These are phyloP conservation scores for Maniola jurtina DNA, from an alignment of 1,140 invertebrate species.

Conservation along the genomic window DNA sequence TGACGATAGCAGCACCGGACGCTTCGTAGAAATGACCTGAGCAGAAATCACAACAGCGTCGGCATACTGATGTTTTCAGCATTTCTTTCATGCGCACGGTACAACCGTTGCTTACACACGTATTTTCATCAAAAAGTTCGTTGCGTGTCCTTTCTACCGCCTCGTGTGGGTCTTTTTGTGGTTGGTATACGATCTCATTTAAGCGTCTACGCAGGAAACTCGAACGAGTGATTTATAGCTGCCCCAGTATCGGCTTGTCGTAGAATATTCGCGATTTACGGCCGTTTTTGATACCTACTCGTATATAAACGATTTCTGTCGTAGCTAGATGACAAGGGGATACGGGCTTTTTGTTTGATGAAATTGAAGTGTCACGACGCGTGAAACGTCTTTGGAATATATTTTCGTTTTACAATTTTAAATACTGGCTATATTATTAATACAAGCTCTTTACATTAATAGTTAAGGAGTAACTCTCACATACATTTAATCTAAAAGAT, in stretches of 20 bases:
- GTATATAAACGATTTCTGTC: conserved; percentile 37
- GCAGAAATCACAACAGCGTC: too few species aligned
- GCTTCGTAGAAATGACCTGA: too few species aligned
- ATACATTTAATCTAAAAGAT: background rate
- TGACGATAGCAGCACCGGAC: too few species aligned
- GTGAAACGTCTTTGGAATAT: background rate
- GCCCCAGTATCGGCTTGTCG: conserved; percentile 45
- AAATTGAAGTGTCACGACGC: conserved; percentile 44
- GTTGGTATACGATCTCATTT: conserved; percentile 51
- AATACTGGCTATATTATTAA: too few species aligned
- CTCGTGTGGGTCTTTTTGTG: too few species aligned
- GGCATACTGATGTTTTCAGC: too few species aligned
- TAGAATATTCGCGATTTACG: conserved; percentile 65
- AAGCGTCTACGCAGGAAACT: conserved; percentile 46
- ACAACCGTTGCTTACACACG: too few species aligned
- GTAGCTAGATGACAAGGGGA: conserved; percentile 46
- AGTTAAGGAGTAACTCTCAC: background rate
- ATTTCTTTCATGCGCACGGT: too few species aligned
- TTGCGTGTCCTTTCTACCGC: too few species aligned
- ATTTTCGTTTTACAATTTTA: background rate
- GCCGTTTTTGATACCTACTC: conserved; percentile 33
- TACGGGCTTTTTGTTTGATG: conserved; percentile 35
- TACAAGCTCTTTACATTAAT: too few species aligned
- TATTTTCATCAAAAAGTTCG: too few species aligned
- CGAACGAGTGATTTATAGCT: conserved; percentile 52